Conservation (phyloP, 2,113 vertebrate species). For the Dasyurus viverrinus region DNA sequence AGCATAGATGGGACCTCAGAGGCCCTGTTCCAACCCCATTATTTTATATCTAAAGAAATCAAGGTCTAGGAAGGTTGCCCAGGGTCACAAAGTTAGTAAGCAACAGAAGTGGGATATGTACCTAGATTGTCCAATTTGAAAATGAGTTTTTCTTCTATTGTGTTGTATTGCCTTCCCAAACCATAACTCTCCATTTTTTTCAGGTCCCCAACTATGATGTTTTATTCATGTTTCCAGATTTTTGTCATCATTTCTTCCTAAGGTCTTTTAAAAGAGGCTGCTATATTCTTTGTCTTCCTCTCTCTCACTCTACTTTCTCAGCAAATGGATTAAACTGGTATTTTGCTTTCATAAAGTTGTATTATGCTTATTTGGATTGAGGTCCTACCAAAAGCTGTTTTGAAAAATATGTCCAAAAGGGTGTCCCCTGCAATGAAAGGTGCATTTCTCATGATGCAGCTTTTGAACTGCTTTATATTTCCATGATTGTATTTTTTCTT, state of each 20-base stretch:
- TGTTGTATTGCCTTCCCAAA: not conserved
- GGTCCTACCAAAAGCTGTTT: too few relatives aligned
- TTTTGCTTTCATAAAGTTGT: not conserved
- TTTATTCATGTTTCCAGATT: not conserved
- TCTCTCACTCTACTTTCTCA: not conserved
- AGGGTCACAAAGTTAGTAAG: not conserved
- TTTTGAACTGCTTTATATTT: not conserved
- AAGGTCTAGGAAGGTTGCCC: not conserved
- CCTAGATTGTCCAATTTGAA: not conserved
- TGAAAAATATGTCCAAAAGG: not conserved
- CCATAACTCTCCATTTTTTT: not conserved
- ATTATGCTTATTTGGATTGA: not conserved
- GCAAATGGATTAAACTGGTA: not conserved
- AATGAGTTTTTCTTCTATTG: constrained; percentile 1
- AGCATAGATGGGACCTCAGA: not conserved
- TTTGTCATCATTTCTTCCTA: not conserved
- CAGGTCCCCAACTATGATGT: not conserved
- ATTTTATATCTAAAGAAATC: not conserved
- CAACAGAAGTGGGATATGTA: not conserved
- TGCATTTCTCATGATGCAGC: not conserved
- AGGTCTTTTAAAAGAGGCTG: not conserved
- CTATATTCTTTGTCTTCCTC: not conserved
- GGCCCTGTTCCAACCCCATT: not conserved
- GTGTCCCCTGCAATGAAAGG: too few relatives aligned
- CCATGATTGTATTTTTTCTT: not conserved